These are phyloP conservation scores for Eledona agricola DNA, from an alignment of 2,888 invertebrate genomes.

Conservation along the genomic window DNA sequence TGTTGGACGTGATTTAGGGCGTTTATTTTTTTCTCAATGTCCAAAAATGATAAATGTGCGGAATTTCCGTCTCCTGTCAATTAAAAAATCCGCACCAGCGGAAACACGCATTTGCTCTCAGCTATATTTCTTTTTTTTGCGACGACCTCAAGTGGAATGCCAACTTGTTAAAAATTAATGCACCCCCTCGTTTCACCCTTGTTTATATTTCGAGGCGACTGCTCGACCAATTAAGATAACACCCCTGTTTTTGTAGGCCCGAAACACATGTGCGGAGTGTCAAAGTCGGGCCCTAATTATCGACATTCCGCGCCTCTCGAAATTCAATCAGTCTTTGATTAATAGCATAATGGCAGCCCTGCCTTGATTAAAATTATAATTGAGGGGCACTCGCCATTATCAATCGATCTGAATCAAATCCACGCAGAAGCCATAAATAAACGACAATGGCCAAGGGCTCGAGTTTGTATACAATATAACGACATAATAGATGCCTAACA, in stretches of 20 bases:
- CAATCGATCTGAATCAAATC: slow-evolving; percentile 36
- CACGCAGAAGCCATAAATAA: slow-evolving; percentile 46
- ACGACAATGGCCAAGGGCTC: slow-evolving; percentile 42
- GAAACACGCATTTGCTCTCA: too few species aligned
- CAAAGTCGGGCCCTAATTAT: slow-evolving; percentile 17
- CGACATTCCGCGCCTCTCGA: slow-evolving; percentile 25
- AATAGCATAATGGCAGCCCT: slow-evolving; percentile 25
- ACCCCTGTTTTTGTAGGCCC: slow-evolving; percentile 1
- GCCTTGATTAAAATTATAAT: slow-evolving; percentile 18
- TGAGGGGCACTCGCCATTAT: slow-evolving; percentile 26
- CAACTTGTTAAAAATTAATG: slow-evolving; percentile 49
- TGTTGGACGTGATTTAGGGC: too few species aligned
- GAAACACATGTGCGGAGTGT: slow-evolving; percentile 23
- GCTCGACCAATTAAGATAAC: slow-evolving; percentile 43
- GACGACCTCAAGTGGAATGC: slow-evolving; percentile 46
- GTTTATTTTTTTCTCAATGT: too few species aligned
- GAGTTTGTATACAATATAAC: slow-evolving; percentile 53
- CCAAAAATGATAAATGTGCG: too few species aligned
- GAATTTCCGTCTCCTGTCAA: too few species aligned
- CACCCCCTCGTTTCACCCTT: slow-evolving; percentile 44
- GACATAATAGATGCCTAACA: slow-evolving; percentile 52
- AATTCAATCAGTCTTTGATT: slow-evolving; percentile 26
- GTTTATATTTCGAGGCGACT: slow-evolving; percentile 36
- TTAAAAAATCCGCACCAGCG: too few species aligned
- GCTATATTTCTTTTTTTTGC: too few species aligned